Evolutionary conservation across 2,113 vertebrate species (phyloP).

Genomic region (Crotophaga sulcirostris): DNA sequence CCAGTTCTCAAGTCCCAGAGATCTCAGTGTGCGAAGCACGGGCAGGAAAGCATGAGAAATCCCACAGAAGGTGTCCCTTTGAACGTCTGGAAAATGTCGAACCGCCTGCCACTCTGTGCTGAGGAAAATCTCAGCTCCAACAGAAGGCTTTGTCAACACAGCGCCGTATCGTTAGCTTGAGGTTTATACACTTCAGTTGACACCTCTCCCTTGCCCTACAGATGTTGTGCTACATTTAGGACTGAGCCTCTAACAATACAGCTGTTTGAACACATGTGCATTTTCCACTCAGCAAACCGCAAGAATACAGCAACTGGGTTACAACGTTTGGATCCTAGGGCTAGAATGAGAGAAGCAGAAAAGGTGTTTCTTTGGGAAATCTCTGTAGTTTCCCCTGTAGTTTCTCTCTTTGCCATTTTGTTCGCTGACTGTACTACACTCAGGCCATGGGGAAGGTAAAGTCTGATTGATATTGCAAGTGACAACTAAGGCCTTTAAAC

Average conservation of each 20-base stretch:
- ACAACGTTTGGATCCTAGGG: constrained; percentile 67
- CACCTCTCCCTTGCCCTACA: constrained; percentile 65
- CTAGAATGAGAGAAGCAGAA: constrained; percentile 49
- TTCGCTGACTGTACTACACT: not conserved
- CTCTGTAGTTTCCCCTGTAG: not conserved
- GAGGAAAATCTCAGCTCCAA: not conserved
- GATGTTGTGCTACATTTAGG: constrained; percentile 44
- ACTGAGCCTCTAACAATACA: constrained; percentile 35
- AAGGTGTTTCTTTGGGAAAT: constrained; percentile 46
- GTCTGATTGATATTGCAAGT: constrained; percentile 73
- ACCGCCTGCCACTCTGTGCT: not conserved
- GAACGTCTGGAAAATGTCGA: not conserved
- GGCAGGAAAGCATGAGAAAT: not conserved
- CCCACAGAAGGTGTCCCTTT: not conserved
- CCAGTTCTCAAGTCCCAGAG: not conserved
- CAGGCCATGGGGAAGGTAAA: constrained; percentile 33
- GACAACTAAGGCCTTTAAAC: constrained; percentile 69
- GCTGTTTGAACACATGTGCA: constrained; percentile 73
- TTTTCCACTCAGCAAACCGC: constrained; percentile 75
- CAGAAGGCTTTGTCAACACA: constrained; percentile 34
- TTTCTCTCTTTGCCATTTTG: not conserved
- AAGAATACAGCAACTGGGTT: constrained; percentile 48
- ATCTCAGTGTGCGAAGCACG: not conserved
- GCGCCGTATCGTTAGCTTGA: not conserved
- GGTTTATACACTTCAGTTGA: constrained; percentile 65